Evolutionary conservation across 2,888 invertebrate genomes (phyloP).

Genomic region (Antitype chi): DNA sequence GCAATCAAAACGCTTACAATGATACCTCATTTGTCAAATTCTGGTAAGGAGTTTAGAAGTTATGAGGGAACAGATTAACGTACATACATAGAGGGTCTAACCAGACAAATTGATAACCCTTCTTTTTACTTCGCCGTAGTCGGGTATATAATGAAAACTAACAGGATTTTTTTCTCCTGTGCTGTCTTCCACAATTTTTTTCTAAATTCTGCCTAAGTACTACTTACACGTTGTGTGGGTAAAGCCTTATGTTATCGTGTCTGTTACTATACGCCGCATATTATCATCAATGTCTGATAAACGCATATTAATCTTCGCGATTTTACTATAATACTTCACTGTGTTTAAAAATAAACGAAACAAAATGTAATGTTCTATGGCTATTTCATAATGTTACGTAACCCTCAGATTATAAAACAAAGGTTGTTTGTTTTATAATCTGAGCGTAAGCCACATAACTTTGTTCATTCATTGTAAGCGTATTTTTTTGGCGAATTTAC

Average conservation of each 20-base stretch:
- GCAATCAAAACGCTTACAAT: too few relatives aligned
- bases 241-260: conserved; percentile 42
- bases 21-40: too few relatives aligned
- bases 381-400: conserved; percentile 32
- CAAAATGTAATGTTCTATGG: neutral
- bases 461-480: neutral
- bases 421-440: too few relatives aligned
- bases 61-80: too few relatives aligned
- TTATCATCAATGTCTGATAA: conserved; percentile 9
- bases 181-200: neutral
- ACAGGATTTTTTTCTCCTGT: too few relatives aligned
- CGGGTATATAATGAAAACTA: neutral
- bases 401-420: too few relatives aligned
- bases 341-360: conserved; percentile 4
- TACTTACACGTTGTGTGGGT: neutral
- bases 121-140: too few relatives aligned
- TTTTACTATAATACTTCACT: conserved; percentile 5
- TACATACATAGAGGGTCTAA: too few relatives aligned
- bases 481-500: neutral
- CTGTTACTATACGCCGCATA: conserved; percentile 21
- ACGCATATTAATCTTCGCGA: neutral
- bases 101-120: too few relatives aligned
- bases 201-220: neutral
- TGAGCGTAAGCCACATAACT: conserved; percentile 2
- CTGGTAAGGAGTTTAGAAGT: too few relatives aligned